These are phyloP conservation scores for Isoperla grammatica DNA, from an alignment of 2,888 invertebrate species.

Conservation along the genomic window DNA sequence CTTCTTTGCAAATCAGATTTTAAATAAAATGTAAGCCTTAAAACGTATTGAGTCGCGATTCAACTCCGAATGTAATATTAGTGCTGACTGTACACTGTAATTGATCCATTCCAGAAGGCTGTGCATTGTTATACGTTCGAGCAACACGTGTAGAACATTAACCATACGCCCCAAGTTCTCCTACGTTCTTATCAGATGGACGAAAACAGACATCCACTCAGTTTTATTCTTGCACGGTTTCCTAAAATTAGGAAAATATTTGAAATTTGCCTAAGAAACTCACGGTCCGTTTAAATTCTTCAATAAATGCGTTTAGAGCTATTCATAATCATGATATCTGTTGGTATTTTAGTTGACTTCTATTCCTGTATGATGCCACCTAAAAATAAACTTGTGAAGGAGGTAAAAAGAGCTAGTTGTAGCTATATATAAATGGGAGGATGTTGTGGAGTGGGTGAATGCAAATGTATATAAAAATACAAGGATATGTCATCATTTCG, in stretches of 20 bases:
- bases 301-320: neutral
- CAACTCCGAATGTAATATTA: too few species aligned
- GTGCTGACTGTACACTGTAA: too few species aligned
- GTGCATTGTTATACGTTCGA: too few species aligned
- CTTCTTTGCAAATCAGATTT: too few species aligned
- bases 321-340: slow-evolving; percentile 6
- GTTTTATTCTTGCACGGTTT: too few species aligned
- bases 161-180: too few species aligned
- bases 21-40: too few species aligned
- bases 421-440: slow-evolving; percentile 12
- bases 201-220: too few species aligned
- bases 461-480: neutral
- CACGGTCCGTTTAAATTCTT: slow-evolving; percentile 4
- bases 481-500: slow-evolving; percentile 1
- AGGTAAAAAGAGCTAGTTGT: slow-evolving; percentile 23
- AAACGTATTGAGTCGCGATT: too few species aligned
- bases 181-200: too few species aligned
- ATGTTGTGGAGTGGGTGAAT: slow-evolving; percentile 3
- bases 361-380: slow-evolving; percentile 22
- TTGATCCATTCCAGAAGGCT: too few species aligned
- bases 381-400: slow-evolving; percentile 24
- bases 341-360: slow-evolving; percentile 2
- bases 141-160: too few species aligned
- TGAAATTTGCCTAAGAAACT: neutral
- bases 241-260: neutral